These are phyloP conservation scores for Dermochelys coriacea DNA, from an alignment of 2,797 vertebrate genomes.

Conservation along the genomic window DNA sequence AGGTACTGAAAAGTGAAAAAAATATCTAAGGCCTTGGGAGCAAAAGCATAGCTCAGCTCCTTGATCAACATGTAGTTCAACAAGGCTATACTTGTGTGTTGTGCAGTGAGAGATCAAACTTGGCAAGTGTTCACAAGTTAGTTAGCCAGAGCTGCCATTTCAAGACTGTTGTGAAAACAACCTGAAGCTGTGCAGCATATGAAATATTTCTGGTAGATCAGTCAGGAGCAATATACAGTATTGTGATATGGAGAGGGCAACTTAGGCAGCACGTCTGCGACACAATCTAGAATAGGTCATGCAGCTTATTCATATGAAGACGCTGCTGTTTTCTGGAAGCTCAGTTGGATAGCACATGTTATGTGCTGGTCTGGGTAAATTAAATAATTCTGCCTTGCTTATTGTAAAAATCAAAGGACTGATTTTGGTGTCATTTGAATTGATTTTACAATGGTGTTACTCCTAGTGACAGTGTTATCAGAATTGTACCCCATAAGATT, in stretches of 20 bases:
- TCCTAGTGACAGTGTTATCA: not conserved
- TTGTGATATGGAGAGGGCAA: constrained; percentile 15
- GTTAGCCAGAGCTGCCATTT: not conserved
- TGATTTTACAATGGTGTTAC: not conserved
- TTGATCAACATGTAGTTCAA: not conserved
- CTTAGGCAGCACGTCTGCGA: constrained; percentile 5
- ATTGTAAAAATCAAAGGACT: constrained; percentile 28
- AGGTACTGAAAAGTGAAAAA: not conserved
- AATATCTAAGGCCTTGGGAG: not conserved
- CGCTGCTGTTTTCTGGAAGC: constrained; percentile 33
- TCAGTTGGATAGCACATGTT: not conserved
- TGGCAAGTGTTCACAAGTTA: constrained; percentile 27
- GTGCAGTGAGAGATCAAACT: constrained; percentile 38
- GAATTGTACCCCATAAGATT: not conserved
- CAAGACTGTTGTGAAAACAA: not conserved
- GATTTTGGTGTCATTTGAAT: not conserved
- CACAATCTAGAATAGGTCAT: not conserved
- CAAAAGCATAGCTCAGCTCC: not conserved
- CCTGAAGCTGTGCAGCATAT: not conserved
- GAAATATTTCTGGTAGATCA: not conserved
- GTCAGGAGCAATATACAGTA: not conserved
- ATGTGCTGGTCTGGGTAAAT: not conserved
- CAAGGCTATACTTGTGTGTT: constrained; percentile 2
- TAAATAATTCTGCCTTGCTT: constrained; percentile 19
- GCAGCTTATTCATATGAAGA: not conserved